Conservation (phyloP, 35 echinoderm and acorn worm genomes). For the Lytechinus pictus region DNA sequence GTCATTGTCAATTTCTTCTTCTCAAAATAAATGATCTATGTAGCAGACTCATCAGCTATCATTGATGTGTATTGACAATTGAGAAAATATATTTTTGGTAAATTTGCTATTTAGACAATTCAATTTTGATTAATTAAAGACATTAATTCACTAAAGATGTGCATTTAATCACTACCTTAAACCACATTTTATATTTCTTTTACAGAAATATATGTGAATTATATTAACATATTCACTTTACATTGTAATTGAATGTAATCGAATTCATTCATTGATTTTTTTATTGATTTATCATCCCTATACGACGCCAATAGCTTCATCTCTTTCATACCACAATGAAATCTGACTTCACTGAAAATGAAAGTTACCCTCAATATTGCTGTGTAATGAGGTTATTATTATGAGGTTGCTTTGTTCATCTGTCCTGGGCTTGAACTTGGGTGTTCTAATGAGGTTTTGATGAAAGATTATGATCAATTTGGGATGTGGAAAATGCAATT, state of each 20-base stretch:
- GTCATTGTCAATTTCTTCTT: too few relatives aligned
- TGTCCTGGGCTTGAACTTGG: background rate
- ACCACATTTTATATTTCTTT: background rate
- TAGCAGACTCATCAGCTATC: too few relatives aligned
- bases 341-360: background rate
- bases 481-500: background rate
- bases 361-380: background rate
- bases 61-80: too few relatives aligned
- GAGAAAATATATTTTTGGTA: too few relatives aligned
- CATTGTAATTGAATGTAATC: background rate
- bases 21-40: too few relatives aligned
- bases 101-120: too few relatives aligned
- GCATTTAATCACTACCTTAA: background rate
- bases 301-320: background rate
- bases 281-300: background rate
- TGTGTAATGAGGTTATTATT: conserved; percentile 12
- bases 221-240: background rate
- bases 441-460: background rate
- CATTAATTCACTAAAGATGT: background rate
- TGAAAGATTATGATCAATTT: background rate
- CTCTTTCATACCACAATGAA: background rate
- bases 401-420: background rate
- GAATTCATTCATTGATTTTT: too few relatives aligned
- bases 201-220: background rate
- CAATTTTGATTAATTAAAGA: background rate